Conservation (phyloP, 2,797 vertebrate genomes). For the Phoeniculus purpureus region DNA sequence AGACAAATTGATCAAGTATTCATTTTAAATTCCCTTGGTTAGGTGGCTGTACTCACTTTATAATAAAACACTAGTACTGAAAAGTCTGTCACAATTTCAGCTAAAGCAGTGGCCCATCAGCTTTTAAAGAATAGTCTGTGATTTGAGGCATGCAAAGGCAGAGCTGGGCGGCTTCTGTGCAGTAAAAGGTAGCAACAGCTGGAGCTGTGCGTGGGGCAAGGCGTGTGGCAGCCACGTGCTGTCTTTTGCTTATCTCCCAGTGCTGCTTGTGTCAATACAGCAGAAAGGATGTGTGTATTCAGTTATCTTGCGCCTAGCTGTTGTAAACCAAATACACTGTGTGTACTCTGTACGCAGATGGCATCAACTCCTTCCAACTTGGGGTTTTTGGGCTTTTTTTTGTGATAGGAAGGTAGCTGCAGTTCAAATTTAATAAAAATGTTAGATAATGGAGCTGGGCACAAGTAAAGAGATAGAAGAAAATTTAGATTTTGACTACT, state of each 20-base stretch:
- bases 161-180: background rate
- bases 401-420: background rate
- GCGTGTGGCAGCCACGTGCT: background rate
- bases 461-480: background rate
- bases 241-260: background rate
- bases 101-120: constrained; percentile 62
- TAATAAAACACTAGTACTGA: constrained; percentile 72
- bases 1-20: constrained; percentile 58
- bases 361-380: background rate
- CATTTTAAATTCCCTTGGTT: constrained; percentile 76
- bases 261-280: background rate
- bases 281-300: background rate
- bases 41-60: constrained; percentile 69
- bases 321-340: background rate
- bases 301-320: background rate
- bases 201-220: background rate
- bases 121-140: constrained; percentile 37
- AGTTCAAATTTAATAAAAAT: background rate
- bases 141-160: constrained; percentile 26
- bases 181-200: background rate
- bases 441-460: constrained; percentile 20
- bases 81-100: constrained; percentile 63
- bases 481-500: constrained; percentile 24
- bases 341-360: background rate
- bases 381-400: background rate